A percentile compares a stretch with the other conserved stretches of the same genome.
These are phyloP conservation scores for Morpho helenor DNA, from an alignment of 2,888 invertebrate genomes.

Conservation along the genomic window DNA sequence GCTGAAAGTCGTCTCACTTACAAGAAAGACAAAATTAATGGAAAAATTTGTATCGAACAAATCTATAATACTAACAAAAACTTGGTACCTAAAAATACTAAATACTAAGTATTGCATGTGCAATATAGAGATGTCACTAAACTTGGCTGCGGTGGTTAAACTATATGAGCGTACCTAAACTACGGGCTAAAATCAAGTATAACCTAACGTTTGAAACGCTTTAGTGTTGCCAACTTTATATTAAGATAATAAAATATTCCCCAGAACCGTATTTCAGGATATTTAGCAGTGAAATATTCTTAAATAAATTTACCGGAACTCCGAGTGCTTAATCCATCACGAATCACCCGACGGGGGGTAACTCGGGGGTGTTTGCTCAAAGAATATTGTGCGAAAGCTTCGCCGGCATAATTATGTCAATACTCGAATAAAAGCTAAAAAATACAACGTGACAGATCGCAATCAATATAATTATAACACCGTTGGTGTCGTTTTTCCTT, in stretches of 20 bases:
- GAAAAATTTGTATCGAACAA: too few species aligned
- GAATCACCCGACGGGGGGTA: not conserved
- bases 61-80: too few species aligned
- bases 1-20: too few species aligned
- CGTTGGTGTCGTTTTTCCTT: not conserved
- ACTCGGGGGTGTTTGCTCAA: not conserved
- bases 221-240: not conserved
- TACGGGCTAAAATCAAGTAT: too few species aligned
- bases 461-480: slow-evolving; percentile 1
- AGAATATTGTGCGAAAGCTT: slow-evolving; percentile 1
- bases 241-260: not conserved
- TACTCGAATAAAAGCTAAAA: not conserved
- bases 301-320: not conserved
- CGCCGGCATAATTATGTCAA: not conserved
- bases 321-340: not conserved
- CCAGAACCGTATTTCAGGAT: not conserved
- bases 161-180: too few species aligned
- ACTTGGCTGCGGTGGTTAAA: too few species aligned
- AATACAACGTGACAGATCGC: slow-evolving; percentile 4
- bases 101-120: too few species aligned
- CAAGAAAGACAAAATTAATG: too few species aligned
- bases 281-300: not conserved
- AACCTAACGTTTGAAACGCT: too few species aligned
- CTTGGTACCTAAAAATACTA: too few species aligned
- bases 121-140: too few species aligned